Base-by-base conservation (phyloP, 2,113 vertebrate genomes). In the Hippocampus comes region DNA sequence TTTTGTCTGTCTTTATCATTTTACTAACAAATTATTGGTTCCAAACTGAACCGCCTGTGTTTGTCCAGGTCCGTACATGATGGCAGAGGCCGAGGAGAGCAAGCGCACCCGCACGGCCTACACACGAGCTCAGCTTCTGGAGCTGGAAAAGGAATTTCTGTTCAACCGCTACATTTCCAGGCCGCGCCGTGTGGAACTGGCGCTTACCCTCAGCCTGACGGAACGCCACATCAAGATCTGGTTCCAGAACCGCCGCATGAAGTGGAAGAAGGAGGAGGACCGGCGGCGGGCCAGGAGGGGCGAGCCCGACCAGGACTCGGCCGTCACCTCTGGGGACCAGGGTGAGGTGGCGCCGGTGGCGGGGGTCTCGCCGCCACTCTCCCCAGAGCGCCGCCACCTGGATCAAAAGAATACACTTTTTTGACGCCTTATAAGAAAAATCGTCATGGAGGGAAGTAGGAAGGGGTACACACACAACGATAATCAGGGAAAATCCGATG, bases 211-310 rank as follows among this genome's bases (percentile, higher is more conserved):
- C 73, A 95, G 96, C 91, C 94, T 99, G 83, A 99, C 97, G 27
- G 97, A 99, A 89, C 91, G 97, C 6, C 97, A 98, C 89, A 98
- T 98, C 84, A 96, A 97, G 88, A 97, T 97, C 92, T 96, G 96
- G 96, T 96, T 96, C 89, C 96, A 97, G 86, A 97, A 97, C 86
- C 92, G 96, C 9, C 92, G 96, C 77, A 96, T 97, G 95, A 97
- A 97, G 81, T 98, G 97, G 96, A 98, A 98, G 86, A 99, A 99
- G 64, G 97, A 99, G 84, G 97, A 98, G 79, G 97, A 98, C 87
- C 95, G 96, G 73, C 94, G 95, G 76, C 91, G 94, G 73, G 91
- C 88, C 4, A 56, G 91, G 74, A 79, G 89, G 21, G 78, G 76
- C 10, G 95, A 96, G 27, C 94, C 95, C 0, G 96, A 99, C 78